Evolutionary conservation across 2,797 vertebrate genomes (phyloP), one percentile per base, ranked within the genome.

Genomic region (Acanthurus lineatus): DNA sequence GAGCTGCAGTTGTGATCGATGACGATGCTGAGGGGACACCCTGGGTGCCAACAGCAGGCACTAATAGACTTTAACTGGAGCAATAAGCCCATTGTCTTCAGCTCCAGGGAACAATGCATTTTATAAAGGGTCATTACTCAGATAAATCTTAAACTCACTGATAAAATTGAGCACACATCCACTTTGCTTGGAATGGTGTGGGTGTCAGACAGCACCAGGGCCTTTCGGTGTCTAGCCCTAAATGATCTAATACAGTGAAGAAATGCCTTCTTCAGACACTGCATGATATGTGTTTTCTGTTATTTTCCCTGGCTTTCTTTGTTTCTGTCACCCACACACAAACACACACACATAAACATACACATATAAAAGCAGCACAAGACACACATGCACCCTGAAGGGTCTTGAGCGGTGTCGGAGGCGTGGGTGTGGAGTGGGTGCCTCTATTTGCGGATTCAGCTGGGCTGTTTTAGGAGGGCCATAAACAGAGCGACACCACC

Each of bases 401-500:
- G 68, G 14, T 68, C 44, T 65, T 8, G 35, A 59, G 73, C 76
- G 70, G 68, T 8, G 25, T 52, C 72, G 76, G 57, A 81, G 69
- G 79, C 69, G 81, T 66, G 42, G 51, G 62, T 59, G 65, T 19
- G 73, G 38, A 82, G 65, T 42, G 73, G 69, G 67, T 59, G 83
- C 66, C 89, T 91, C 90, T 93, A 93, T 94, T 94, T 93, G 91
- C 60, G 85, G 92, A 91, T 77, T 92, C 91, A 93, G 91, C 91
- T 92, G 90, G 81, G 83, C 89, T 79, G 77, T 93, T 95, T 93
- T 91, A 92, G 81, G 89, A 93, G 88, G 78, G 80, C 90, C 76
- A 88, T 93, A 92, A 92, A 93, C 83, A 82, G 77, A 60, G 86
- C n/a, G 47, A 87, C 90, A 63, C 87, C 92, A 86, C 90, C 87